phyloP scores from a whole-genome alignment of 1,140 invertebrate genomes.

The Dufourea novaeangliae region DNA sequence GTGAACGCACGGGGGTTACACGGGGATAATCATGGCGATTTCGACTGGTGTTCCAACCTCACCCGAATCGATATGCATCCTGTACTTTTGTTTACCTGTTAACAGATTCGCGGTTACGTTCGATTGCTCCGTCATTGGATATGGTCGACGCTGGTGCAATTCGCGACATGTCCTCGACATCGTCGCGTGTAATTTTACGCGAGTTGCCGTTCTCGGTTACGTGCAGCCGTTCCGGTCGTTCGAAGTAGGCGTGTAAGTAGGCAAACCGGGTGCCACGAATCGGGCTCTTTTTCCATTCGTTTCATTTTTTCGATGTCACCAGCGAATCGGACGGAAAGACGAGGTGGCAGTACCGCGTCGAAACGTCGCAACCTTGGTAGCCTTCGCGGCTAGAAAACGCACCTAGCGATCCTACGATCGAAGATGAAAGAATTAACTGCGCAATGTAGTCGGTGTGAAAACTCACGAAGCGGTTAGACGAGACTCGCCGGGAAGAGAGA shows the following conservation, averaged over 20 bases:
- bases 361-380: too few relatives aligned
- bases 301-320: neutral
- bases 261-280: constrained; percentile 70
- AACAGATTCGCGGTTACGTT: too few relatives aligned
- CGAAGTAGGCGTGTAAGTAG: constrained; percentile 78
- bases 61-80: too few relatives aligned
- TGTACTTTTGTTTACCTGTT: too few relatives aligned
- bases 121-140: too few relatives aligned
- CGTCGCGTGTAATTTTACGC: too few relatives aligned
- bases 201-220: neutral
- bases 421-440: neutral
- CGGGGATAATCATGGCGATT: too few relatives aligned
- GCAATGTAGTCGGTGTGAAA: neutral
- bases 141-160: too few relatives aligned
- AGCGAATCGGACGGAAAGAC: neutral
- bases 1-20: neutral
- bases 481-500: neutral
- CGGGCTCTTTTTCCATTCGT: constrained; percentile 51
- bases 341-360: neutral
- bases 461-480: neutral
- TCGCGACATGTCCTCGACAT: too few relatives aligned
- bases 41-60: too few relatives aligned
- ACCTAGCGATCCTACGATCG: neutral
- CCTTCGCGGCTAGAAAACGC: constrained; percentile 4
- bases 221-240: constrained; percentile 61